These are phyloP conservation scores for Tetropium fuscum DNA, from an alignment of 2,888 invertebrate species.

Conservation along the genomic window DNA sequence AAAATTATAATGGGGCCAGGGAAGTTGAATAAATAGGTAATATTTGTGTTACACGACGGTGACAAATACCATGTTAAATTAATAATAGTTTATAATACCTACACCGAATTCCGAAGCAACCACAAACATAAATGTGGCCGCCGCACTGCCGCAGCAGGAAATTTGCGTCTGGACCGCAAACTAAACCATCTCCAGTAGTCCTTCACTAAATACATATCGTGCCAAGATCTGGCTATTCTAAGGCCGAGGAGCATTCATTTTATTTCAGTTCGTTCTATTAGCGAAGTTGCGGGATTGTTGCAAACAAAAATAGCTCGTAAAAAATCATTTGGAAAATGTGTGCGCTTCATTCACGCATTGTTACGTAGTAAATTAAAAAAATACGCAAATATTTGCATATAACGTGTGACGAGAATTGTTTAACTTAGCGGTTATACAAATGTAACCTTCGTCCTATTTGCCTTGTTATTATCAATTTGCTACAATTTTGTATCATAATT, in stretches of 20 bases:
- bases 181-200: conserved; percentile 11
- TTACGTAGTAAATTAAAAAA: conserved; percentile 7
- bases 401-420: background rate
- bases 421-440: conserved; percentile 9
- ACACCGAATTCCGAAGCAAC: too few species aligned
- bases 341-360: conserved; percentile 29
- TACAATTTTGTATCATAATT: background rate
- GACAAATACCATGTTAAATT: too few species aligned
- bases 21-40: too few species aligned
- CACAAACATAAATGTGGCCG: too few species aligned
- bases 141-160: too few species aligned
- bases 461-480: conserved; percentile 11
- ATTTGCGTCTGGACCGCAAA: conserved; percentile 12
- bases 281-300: conserved; percentile 42
- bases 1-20: too few species aligned
- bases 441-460: conserved; percentile 28
- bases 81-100: too few species aligned
- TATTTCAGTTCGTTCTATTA: conserved; percentile 49
- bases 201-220: conserved; percentile 33
- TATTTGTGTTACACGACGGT: too few species aligned
- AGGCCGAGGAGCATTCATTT: conserved; percentile 49
- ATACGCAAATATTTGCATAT: conserved; percentile 31
- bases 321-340: conserved; percentile 32
- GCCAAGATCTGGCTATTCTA: conserved; percentile 56
- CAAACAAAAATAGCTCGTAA: conserved; percentile 48